Conservation (phyloP, 2,113 vertebrate genomes). For the Merops nubicus region DNA sequence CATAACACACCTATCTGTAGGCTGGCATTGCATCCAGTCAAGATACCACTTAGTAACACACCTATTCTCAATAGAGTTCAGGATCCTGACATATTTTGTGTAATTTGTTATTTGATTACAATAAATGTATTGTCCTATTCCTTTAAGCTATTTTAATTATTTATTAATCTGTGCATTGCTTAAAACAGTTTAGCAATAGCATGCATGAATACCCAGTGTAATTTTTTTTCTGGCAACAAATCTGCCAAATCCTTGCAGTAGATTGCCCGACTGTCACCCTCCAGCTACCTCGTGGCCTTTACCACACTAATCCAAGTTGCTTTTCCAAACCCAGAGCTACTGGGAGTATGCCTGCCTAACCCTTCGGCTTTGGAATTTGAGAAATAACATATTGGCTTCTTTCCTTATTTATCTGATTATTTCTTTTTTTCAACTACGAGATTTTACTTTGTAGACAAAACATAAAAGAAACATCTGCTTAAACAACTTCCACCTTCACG, state of each 20-base stretch:
- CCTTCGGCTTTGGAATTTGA: background rate
- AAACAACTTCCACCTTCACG: background rate
- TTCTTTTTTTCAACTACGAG: background rate
- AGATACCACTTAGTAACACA: background rate
- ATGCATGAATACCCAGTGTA: background rate
- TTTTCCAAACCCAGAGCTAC: background rate
- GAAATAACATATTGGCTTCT: rapidly evolving
- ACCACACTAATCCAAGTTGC: background rate
- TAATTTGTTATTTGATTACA: background rate
- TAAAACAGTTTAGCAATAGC: background rate
- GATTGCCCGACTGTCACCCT: background rate
- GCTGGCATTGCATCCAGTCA: background rate
- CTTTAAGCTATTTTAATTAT: background rate
- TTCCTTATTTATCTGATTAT: background rate
- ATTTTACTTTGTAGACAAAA: background rate
- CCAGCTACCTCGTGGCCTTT: background rate
- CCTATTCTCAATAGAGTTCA: background rate
- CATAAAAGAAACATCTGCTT: background rate
- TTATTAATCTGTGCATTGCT: background rate
- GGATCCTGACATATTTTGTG: background rate
- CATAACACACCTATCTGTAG: background rate
- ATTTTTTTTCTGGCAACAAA: background rate
- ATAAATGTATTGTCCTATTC: background rate
- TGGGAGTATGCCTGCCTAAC: background rate
- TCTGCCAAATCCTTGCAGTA: background rate